A percentile compares a stretch with the other conserved stretches of the same genome.
These are phyloP conservation scores for Papilio dardanus DNA, from an alignment of 1,140 invertebrate genomes.

Conservation along the genomic window DNA sequence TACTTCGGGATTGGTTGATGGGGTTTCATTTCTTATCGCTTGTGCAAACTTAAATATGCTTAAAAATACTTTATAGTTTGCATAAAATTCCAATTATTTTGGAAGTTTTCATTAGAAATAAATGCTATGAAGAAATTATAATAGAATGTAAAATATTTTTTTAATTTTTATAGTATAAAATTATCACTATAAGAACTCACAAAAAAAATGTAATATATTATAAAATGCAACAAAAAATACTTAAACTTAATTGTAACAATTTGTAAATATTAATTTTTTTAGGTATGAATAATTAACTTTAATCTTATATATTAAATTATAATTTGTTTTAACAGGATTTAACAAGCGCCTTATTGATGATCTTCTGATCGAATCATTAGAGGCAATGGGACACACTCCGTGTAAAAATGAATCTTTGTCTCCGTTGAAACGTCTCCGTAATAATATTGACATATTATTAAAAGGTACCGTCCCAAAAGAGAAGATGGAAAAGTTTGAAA, in stretches of 20 bases:
- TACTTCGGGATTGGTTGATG: constrained; percentile 9
- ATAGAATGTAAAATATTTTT: too few species aligned
- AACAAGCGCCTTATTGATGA: constrained; percentile 92
- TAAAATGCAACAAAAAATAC: background rate
- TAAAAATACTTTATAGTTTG: constrained; percentile 4
- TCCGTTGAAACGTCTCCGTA: constrained; percentile 85
- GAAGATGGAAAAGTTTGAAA: constrained; percentile 89
- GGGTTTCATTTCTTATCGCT: background rate
- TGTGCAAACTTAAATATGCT: background rate
- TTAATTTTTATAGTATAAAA: background rate
- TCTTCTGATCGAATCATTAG: constrained; percentile 89
- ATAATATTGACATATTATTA: constrained; percentile 89
- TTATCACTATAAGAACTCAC: background rate
- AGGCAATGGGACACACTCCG: constrained; percentile 87
- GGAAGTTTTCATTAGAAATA: background rate
- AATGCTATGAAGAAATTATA: too few species aligned
- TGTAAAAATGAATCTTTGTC: constrained; percentile 82
- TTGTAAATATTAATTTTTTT: constrained; percentile 20
- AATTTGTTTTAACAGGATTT: constrained; percentile 70
- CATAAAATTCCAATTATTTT: background rate
- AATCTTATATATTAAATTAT: constrained; percentile 26
- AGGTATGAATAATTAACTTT: background rate
- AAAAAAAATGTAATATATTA: background rate
- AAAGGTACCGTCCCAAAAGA: constrained; percentile 91
- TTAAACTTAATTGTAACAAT: background rate